Conservation (phyloP, 2,888 invertebrate species). For the Platycheirus albimanus region DNA sequence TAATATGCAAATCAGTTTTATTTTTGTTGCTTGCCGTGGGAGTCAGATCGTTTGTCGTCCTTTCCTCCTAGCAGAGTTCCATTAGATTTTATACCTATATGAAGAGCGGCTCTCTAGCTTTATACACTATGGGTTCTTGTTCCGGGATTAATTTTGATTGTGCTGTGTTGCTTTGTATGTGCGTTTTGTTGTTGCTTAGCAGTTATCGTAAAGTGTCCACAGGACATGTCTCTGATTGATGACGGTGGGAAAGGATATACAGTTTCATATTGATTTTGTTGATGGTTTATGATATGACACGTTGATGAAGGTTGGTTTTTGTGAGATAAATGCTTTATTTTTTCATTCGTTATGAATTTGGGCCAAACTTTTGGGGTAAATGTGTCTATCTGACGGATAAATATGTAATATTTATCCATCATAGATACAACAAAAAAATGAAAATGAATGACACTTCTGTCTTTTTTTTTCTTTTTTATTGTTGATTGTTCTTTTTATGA, state of each 20-base stretch:
- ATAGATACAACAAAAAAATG: conserved; percentile 2
- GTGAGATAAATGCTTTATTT: conserved; percentile 17
- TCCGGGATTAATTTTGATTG: conserved; percentile 48
- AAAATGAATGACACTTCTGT: too few species aligned
- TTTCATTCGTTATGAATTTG: conserved; percentile 13
- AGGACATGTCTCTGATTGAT: conserved; percentile 52
- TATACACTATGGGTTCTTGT: too few species aligned
- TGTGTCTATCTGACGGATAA: background rate
- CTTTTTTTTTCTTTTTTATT: too few species aligned
- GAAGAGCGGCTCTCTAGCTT: too few species aligned
- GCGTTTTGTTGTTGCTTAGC: conserved; percentile 40
- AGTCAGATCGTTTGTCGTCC: background rate
- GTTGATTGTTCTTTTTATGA: background rate
- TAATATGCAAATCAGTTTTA: conserved; percentile 73
- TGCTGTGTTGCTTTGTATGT: background rate
- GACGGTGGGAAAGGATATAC: conserved; percentile 41
- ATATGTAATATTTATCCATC: background rate
- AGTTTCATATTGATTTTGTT: conserved; percentile 44
- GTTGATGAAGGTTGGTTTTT: conserved; percentile 7
- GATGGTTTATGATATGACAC: conserved; percentile 40
- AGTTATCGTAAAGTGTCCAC: conserved; percentile 59
- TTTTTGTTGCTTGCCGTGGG: conserved; percentile 43
- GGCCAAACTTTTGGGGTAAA: conserved; percentile 1
- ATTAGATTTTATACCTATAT: too few species aligned
- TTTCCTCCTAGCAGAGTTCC: background rate